phyloP scores from a whole-genome alignment of 2,888 invertebrate species.

The Eupelmus urozonus region DNA sequence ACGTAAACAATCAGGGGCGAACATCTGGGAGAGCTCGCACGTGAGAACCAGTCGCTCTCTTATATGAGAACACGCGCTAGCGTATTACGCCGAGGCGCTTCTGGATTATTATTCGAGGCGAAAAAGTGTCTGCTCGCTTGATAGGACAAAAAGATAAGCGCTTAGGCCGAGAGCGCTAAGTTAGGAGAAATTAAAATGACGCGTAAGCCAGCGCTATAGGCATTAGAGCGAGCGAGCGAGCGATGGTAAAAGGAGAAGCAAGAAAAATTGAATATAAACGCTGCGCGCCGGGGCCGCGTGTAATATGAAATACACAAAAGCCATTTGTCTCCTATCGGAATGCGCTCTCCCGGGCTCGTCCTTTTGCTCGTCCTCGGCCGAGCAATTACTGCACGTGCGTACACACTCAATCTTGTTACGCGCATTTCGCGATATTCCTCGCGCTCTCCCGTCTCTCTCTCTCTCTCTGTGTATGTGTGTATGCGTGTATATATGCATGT shows the following conservation, averaged over 20 bases:
- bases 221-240: background rate
- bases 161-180: no score
- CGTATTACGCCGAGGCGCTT: background rate
- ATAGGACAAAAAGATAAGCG: constrained; percentile 31
- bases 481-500: background rate
- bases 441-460: constrained; percentile 1
- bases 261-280: background rate
- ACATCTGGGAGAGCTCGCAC: constrained; percentile 17
- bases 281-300: background rate
- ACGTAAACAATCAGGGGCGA: constrained; percentile 37
- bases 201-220: background rate
- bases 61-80: constrained; percentile 11
- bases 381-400: constrained; percentile 50
- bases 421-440: constrained; percentile 35
- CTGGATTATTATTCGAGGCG: background rate
- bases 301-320: constrained; percentile 44
- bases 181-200: constrained; percentile 25
- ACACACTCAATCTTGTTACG: constrained; percentile 49
- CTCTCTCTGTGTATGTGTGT: constrained; percentile 63
- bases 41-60: no score
- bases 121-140: background rate
- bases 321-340: constrained; percentile 57
- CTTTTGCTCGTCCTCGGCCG: constrained; percentile 15
- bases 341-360: constrained; percentile 37
- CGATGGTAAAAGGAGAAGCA: background rate